Base-by-base conservation (phyloP, 2,888 invertebrate genomes). In the Leptogaster cylindrica region DNA sequence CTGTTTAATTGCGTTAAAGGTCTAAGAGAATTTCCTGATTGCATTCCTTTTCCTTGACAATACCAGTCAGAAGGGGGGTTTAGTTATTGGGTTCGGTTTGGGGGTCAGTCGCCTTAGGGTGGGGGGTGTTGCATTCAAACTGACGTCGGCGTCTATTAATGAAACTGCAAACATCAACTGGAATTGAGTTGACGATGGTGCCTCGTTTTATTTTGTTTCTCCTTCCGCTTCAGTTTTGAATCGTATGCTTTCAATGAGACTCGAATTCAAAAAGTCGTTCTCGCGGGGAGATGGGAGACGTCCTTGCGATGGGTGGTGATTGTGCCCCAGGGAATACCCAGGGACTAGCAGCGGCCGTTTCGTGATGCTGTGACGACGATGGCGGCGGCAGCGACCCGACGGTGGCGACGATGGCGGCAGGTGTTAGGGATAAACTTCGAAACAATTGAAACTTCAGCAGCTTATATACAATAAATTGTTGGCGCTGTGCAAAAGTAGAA, bases 401-500 rank as follows among this genome's bases (percentile, higher is more conserved):
- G 48, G 23, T 2, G 23, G 10, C 5, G 28, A 1, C 12, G 27
- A 28, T 5, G n/a, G 48, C 25, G 7, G 48, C n/a, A 33, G n/a
- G 18, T 23, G 39, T 12, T 39, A 55, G 39, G 55, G 31, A 55
- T 55, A 36, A 55, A 55, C 39, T 23, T 39, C 31, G 18, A 23
- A 55, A 55, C 55, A 55, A 55, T 55, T 55, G 55, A 55, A 55
- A 55, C 55, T 55, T 55, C 36, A 36, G 55, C 10, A 55, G 55
- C 36, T 55, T 55, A 55, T 39, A 55, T 39, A 55, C 55, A 55
- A 55, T 55, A 55, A 55, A 55, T 55, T 20, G 55, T 39, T 23
- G 23, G 55, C 23, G 31, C 23, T 55, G 55, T 55, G 36, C 33
- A 20, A 27, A 28, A 50, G 28, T 12, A 55, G 25, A 23, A 39